These are phyloP conservation scores for Hystrix brachyura DNA, from an alignment of 2,113 vertebrate species.

Conservation along the genomic window DNA sequence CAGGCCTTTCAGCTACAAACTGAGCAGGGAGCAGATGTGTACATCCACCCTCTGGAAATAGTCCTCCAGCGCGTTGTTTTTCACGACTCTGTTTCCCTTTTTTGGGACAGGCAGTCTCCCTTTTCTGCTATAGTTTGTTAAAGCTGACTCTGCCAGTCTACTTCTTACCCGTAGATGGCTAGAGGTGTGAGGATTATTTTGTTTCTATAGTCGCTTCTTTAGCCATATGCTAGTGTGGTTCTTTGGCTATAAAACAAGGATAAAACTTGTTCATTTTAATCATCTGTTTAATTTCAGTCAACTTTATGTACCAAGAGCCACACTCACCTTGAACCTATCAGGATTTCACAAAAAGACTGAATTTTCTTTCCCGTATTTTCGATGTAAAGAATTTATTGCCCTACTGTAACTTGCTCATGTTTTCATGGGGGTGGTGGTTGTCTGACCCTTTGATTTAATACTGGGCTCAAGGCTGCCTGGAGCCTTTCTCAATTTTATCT, in stretches of 20 bases:
- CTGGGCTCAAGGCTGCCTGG: not conserved
- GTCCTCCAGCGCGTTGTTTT: not conserved
- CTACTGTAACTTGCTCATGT: not conserved
- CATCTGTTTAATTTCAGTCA: conserved; percentile 17
- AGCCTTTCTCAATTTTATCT: conserved; percentile 23
- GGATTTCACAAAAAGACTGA: not conserved
- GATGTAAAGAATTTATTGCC: not conserved
- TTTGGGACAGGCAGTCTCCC: not conserved
- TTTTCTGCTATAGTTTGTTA: not conserved
- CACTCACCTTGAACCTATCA: not conserved
- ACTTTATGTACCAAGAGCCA: not conserved
- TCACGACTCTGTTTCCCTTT: not conserved
- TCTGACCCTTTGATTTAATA: not conserved
- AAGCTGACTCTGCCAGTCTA: not conserved
- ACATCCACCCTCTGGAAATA: not conserved
- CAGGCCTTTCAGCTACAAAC: not conserved
- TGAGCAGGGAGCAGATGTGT: accelerated
- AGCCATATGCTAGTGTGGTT: not conserved
- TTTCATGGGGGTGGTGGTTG: not conserved
- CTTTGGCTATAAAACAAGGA: not conserved
- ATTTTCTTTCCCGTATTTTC: not conserved
- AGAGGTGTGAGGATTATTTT: not conserved
- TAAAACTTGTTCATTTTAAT: not conserved
- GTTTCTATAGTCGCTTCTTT: not conserved
- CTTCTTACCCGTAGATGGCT: not conserved